Conservation (phyloP, 1,140 invertebrate genomes). For the Drosophila arizonae region DNA sequence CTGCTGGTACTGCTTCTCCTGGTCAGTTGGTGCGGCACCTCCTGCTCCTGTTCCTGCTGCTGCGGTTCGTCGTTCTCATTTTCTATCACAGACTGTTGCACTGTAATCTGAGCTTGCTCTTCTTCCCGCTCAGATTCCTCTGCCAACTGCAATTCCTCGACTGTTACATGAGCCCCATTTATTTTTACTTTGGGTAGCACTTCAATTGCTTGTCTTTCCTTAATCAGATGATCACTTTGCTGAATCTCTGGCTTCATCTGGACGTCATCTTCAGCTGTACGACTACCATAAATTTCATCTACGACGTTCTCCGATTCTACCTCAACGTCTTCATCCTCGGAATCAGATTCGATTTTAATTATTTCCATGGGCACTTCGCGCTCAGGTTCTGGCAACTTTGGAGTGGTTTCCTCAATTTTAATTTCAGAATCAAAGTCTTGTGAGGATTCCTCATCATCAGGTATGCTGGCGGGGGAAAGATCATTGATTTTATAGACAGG, state of each 20-base stretch:
- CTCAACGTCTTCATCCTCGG: constrained; percentile 33
- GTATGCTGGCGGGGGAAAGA: constrained; percentile 33
- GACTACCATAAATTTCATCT: not conserved
- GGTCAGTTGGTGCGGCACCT: constrained; percentile 15
- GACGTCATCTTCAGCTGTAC: not conserved
- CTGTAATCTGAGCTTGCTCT: constrained; percentile 3
- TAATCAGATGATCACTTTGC: constrained; percentile 11
- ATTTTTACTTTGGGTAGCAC: constrained; percentile 48
- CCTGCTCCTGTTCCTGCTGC: constrained; percentile 8
- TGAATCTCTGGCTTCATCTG: not conserved
- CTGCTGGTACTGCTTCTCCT: constrained; percentile 45
- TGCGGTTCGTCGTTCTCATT: constrained; percentile 31
- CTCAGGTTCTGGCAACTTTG: constrained; percentile 19
- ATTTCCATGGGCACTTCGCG: not conserved
- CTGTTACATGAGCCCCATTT: constrained; percentile 50
- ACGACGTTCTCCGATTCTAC: not conserved
- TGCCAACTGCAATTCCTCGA: not conserved
- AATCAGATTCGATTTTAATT: constrained; percentile 56
- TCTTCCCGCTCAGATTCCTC: not conserved
- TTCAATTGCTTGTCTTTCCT: constrained; percentile 8
- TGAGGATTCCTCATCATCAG: constrained; percentile 31
- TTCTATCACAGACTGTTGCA: constrained; percentile 64
- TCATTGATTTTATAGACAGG: constrained; percentile 31
- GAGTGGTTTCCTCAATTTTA: constrained; percentile 10
- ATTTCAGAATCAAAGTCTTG: constrained; percentile 10